A percentile compares a stretch with the other conserved stretches of the same genome.
These are phyloP conservation scores for Drosophila tani DNA, from an alignment of 1,140 invertebrate genomes.

Conservation along the genomic window DNA sequence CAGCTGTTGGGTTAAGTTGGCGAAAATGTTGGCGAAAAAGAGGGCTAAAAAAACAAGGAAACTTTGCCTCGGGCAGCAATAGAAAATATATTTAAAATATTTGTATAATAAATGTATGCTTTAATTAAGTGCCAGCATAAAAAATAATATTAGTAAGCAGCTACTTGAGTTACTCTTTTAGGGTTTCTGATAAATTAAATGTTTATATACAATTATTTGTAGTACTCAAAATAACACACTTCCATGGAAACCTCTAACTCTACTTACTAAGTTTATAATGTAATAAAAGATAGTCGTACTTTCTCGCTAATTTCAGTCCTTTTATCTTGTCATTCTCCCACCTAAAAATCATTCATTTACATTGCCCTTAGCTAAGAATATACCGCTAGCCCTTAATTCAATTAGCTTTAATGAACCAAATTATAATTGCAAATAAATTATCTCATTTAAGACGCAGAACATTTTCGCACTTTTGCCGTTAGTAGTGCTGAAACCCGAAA, in stretches of 20 bases:
- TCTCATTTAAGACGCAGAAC: slow-evolving; percentile 27
- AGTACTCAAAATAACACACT: neutral
- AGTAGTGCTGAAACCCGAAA: slow-evolving; percentile 18
- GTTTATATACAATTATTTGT: neutral
- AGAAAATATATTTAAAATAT: neutral
- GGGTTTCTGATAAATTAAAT: neutral
- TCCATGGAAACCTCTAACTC: neutral
- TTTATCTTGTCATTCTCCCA: slow-evolving; percentile 11
- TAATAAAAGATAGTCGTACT: neutral
- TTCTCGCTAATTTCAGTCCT: slow-evolving; percentile 1
- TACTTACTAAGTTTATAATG: neutral
- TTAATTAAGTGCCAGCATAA: neutral
- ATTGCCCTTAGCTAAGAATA: neutral
- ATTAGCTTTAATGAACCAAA: slow-evolving; percentile 53
- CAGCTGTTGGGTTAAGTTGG: slow-evolving; percentile 28
- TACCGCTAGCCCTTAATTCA: slow-evolving; percentile 28
- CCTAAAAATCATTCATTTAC: slow-evolving; percentile 4
- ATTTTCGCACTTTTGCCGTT: slow-evolving; percentile 38
- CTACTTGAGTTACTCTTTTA: neutral
- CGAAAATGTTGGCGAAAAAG: slow-evolving; percentile 10
- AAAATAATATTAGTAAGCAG: neutral
- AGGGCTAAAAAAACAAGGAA: neutral
- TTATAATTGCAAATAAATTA: slow-evolving; percentile 63
- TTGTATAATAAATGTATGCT: neutral
- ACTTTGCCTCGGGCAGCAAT: neutral